phyloP scores from a whole-genome alignment of 2,113 vertebrate species.

The Periophthalmus modestus region DNA sequence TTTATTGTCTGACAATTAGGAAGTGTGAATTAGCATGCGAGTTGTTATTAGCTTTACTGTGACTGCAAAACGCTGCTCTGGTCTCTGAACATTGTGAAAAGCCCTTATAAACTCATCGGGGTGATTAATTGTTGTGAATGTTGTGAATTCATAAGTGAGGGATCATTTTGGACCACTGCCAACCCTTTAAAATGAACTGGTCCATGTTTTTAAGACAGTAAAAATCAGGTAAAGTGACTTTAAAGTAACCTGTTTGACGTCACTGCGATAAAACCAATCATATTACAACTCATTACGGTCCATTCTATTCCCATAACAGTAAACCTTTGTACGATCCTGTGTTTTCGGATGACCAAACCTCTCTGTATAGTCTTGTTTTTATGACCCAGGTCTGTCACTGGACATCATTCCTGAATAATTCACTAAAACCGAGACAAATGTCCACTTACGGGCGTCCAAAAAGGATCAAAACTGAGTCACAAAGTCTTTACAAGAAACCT shows the following conservation, averaged over 20 bases:
- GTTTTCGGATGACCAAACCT: neutral
- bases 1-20: too few relatives aligned
- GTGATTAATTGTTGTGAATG: too few relatives aligned
- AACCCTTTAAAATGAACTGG: too few relatives aligned
- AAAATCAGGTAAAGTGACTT: too few relatives aligned
- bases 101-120: too few relatives aligned
- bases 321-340: neutral
- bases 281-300: neutral
- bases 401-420: slow-evolving; percentile 14
- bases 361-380: slow-evolving; percentile 4
- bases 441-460: slow-evolving; percentile 25
- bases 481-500: slow-evolving; percentile 7
- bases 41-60: too few relatives aligned
- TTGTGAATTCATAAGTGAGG: too few relatives aligned
- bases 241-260: neutral
- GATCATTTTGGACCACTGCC: too few relatives aligned
- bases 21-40: too few relatives aligned
- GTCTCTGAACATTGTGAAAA: too few relatives aligned
- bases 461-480: slow-evolving; percentile 28
- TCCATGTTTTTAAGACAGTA: too few relatives aligned
- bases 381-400: neutral
- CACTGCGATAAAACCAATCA: neutral
- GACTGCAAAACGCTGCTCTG: too few relatives aligned
- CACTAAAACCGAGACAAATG: slow-evolving; percentile 26
- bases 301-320: neutral